phyloP scores from a whole-genome alignment of 2,113 vertebrate genomes.

The Silurus glanis region DNA sequence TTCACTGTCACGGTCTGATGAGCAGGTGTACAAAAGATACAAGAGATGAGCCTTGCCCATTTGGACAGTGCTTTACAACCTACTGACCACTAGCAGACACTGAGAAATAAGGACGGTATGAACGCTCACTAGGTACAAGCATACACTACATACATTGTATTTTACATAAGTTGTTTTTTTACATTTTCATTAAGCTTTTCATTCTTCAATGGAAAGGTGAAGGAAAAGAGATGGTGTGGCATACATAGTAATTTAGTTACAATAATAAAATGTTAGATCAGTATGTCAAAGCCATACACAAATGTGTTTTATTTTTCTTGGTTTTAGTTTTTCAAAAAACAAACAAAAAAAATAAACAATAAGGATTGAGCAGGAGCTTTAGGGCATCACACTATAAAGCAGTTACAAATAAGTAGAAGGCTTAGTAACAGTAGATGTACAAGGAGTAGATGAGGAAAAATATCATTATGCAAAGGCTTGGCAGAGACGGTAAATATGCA shows the following conservation, averaged over 20 bases:
- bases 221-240: conserved; percentile 70
- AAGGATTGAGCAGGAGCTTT: conserved; percentile 63
- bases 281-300: conserved; percentile 76
- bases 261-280: conserved; percentile 79
- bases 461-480: conserved; percentile 70
- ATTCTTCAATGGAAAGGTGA: conserved; percentile 62
- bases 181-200: conserved; percentile 52
- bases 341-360: conserved; percentile 56
- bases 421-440: conserved; percentile 70
- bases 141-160: conserved; percentile 77
- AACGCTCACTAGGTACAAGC: conserved; percentile 78
- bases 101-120: conserved; percentile 75
- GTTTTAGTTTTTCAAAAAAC: conserved; percentile 53
- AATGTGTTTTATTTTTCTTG: conserved; percentile 58
- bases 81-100: conserved; percentile 76
- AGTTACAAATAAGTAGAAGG: conserved; percentile 78
- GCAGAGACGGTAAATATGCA: conserved; percentile 73
- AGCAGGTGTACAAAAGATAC: conserved; percentile 74
- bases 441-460: conserved; percentile 64
- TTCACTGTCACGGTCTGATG: conserved; percentile 76
- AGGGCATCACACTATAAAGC: conserved; percentile 77
- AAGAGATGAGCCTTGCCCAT: conserved; percentile 69
- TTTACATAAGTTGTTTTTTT: conserved; percentile 66
- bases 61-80: conserved; percentile 69
- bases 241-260: conserved; percentile 79